Percentiles rank a stretch among this genome's conserved stretches.
Evolutionary conservation across 1,140 invertebrate genomes (phyloP).

Genomic region (Orchestia grillus): DNA sequence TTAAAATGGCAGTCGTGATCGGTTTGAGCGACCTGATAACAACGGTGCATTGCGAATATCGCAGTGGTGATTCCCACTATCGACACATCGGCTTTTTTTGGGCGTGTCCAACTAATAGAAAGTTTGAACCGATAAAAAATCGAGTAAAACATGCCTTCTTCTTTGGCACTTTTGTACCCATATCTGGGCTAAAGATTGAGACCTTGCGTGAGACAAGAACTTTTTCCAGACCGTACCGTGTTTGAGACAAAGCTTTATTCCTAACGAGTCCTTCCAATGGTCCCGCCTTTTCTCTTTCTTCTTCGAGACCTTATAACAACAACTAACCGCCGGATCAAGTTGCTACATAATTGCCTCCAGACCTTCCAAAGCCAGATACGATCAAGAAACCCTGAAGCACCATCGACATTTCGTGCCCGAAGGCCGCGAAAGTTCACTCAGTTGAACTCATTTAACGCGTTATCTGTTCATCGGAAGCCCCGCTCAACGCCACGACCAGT

Average conservation of each 20-base stretch:
- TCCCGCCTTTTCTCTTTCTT: neutral
- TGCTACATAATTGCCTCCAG: neutral
- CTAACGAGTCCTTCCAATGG: neutral
- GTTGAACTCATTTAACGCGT: neutral
- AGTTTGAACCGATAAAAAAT: neutral
- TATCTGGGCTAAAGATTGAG: neutral
- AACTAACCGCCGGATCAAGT: neutral
- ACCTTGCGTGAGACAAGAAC: neutral
- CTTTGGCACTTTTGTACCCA: neutral
- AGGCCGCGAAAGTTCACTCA: neutral
- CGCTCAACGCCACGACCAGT: neutral
- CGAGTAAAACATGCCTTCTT: neutral
- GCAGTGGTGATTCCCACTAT: neutral
- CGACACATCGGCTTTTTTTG: neutral
- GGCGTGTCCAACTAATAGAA: neutral
- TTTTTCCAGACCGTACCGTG: neutral
- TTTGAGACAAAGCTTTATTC: neutral
- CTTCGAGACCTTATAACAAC: neutral
- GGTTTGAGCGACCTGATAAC: neutral
- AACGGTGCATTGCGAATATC: neutral
- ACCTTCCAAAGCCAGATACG: neutral
- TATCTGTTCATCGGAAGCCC: constrained; percentile 11
- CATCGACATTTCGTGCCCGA: constrained; percentile 32
- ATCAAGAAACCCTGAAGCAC: neutral
- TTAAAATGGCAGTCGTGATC: neutral